Evolutionary conservation across 2,888 invertebrate species (phyloP), one percentile per base, ranked within the genome.

Genomic region (Eilema caniola): DNA sequence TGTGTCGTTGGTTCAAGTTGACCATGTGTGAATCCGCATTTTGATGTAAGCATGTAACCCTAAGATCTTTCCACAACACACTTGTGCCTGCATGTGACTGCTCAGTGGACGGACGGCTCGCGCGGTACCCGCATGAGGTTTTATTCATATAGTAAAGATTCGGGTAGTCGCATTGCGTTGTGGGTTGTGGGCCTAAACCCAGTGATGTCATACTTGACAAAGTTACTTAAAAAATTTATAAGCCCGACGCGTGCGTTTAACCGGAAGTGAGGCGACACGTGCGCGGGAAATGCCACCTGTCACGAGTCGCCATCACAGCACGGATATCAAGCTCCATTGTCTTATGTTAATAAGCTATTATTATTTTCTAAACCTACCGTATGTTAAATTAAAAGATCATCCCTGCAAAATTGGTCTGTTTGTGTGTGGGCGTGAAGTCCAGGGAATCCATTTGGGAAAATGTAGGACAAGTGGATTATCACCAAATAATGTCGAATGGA

Each of bases 211-310:
- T 28, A 7, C 25, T 66, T 23, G 25, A n/a, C 41, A n/a, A 4
- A 57, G 24, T 57, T n/a, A 24, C 24, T 76, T 72, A 67, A 61
- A 78, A 70, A 73, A 69, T 80, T 72, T 62, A 73, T 78, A 68
- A 75, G 73, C 70, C 76, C 69, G 72, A 75, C 73, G 69, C 41
- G 61, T 57, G 68, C 56, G 68, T 12, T 28, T 28, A 62, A 66
- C 63, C 79, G 81, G 82, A 81, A 80, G 73, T 67, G 16, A 8
- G 61, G 0, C 33, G 66, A 28, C 73, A 59, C 80, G 80, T 78
- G 80, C 74, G 66, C 80, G 74, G 81, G 81, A 81, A 74, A 72
- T 73, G 66, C 70, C 61, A 61, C n/a, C n/a, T 56, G 56, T 11
- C 57, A 7, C 24, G 28, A 20, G 61, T 31, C 33, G 70, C 53